Conservation (phyloP, 2,797 vertebrate genomes). For the Ara ararauna region DNA sequence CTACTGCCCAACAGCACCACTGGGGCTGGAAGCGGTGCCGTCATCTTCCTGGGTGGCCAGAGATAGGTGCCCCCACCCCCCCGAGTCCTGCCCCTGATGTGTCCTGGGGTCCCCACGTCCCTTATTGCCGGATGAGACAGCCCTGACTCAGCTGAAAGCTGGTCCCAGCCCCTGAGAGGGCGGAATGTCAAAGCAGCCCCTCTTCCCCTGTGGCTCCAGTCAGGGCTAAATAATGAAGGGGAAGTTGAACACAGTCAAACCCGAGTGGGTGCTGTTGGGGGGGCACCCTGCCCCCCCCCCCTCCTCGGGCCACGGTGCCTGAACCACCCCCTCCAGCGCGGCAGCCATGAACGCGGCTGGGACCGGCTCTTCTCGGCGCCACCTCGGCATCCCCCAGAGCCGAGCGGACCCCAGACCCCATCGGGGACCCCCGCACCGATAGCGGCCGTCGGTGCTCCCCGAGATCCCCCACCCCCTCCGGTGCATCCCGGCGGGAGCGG, state of each 20-base stretch:
- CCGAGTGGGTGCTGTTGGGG: not conserved
- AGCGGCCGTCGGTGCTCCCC: rapidly evolving
- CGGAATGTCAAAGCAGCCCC: rapidly evolving
- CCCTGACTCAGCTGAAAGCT: not conserved
- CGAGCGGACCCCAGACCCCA: rapidly evolving
- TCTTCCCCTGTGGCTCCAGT: rapidly evolving
- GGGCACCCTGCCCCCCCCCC: too few species aligned
- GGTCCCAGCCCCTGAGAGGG: rapidly evolving
- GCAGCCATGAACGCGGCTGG: rapidly evolving
- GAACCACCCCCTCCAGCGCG: rapidly evolving
- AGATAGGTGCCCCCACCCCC: too few species aligned
- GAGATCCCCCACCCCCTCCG: not conserved
- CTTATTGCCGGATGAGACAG: not conserved
- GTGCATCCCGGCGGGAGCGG: not conserved
- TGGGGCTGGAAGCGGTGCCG: not conserved
- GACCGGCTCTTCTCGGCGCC: not conserved
- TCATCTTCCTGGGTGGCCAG: not conserved
- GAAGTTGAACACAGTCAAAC: not conserved
- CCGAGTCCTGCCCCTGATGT: rapidly evolving
- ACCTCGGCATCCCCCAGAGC: not conserved
- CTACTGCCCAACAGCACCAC: not conserved
- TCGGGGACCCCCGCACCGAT: rapidly evolving
- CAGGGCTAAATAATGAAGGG: constrained; percentile 3
- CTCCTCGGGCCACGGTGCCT: not conserved
- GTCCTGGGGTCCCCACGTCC: not conserved